Evolutionary conservation across 1,140 invertebrate species (phyloP).

Genomic region (Cydia splendana): DNA sequence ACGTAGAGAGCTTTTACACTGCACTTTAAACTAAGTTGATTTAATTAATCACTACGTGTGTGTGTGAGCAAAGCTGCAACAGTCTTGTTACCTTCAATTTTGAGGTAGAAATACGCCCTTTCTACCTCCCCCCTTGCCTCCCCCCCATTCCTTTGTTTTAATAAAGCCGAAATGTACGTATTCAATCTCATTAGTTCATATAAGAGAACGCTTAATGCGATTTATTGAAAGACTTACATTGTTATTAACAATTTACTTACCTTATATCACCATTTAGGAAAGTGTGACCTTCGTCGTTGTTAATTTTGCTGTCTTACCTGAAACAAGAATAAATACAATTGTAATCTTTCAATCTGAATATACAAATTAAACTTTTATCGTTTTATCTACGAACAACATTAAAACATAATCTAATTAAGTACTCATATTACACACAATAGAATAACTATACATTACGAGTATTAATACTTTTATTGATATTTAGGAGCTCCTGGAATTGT

Average conservation of each 20-base stretch:
- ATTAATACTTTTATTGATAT: no score
- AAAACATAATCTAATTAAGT: no score
- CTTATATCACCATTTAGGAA: neutral
- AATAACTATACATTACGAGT: no score
- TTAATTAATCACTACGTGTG: constrained; percentile 1
- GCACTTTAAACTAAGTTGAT: constrained; percentile 13
- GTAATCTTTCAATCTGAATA: neutral
- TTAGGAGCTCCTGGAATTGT: no score
- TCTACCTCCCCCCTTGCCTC: no score
- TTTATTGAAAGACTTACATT: no score
- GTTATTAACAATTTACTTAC: neutral
- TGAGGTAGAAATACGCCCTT: neutral
- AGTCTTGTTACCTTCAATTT: neutral
- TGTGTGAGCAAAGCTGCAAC: neutral
- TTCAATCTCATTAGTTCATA: no score
- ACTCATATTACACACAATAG: no score
- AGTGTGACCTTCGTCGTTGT: neutral
- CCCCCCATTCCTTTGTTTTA: neutral
- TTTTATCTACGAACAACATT: no score
- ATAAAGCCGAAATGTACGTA: neutral
- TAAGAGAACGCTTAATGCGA: no score
- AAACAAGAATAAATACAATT: constrained; percentile 43
- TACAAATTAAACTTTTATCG: neutral
- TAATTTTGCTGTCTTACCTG: constrained; percentile 42
- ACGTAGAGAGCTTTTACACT: constrained; percentile 13